Conservation (phyloP, 2,888 invertebrate genomes). For the Gandaritis pyraliata region DNA sequence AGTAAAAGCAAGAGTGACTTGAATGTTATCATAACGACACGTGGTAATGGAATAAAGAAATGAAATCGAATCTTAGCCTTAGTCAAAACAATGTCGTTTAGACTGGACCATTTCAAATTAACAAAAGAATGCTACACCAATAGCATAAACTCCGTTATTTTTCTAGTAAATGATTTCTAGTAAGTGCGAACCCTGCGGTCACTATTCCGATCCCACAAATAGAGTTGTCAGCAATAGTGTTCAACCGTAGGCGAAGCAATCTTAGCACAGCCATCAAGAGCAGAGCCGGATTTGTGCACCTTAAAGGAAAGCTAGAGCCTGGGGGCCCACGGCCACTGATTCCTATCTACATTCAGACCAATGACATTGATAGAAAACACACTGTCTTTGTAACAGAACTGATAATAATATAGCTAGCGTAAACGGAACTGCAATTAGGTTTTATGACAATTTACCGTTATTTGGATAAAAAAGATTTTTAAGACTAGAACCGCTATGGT, state of each 20-base stretch:
- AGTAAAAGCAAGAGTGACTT: constrained; percentile 41
- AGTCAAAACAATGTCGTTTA: constrained; percentile 24
- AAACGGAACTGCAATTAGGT: constrained; percentile 1
- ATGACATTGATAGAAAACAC: constrained; percentile 20
- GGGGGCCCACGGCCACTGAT: constrained; percentile 20
- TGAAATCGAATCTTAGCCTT: constrained; percentile 19
- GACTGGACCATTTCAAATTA: constrained; percentile 1
- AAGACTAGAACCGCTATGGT: too few species aligned
- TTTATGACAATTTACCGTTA: neutral
- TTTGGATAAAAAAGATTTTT: too few species aligned
- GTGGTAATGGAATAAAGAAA: constrained; percentile 28
- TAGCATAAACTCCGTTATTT: neutral
- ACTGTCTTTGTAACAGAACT: constrained; percentile 2
- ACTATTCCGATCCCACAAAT: constrained; percentile 54
- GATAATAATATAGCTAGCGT: neutral
- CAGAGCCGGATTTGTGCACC: constrained; percentile 32
- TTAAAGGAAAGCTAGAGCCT: constrained; percentile 24
- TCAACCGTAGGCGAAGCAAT: constrained; percentile 69
- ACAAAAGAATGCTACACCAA: neutral
- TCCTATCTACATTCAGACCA: constrained; percentile 21
- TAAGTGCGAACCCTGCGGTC: constrained; percentile 10
- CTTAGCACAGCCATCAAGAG: constrained; percentile 55
- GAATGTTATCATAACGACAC: constrained; percentile 24
- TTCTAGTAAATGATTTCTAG: constrained; percentile 8
- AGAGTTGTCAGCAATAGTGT: constrained; percentile 62